These are phyloP conservation scores for Cyclophora punctaria DNA, from an alignment of 2,888 invertebrate genomes.

Conservation along the genomic window DNA sequence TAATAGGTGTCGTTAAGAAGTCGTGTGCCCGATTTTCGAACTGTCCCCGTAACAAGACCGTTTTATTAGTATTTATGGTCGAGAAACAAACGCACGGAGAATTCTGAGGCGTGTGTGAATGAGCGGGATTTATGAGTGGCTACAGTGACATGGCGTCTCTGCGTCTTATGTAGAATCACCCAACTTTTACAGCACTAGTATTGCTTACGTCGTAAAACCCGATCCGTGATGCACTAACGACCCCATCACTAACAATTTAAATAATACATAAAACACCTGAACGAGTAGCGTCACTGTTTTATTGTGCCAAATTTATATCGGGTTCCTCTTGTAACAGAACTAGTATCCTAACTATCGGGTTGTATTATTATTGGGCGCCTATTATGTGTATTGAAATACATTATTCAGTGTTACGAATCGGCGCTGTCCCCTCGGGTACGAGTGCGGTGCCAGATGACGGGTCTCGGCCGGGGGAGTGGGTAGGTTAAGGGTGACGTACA, in stretches of 20 bases:
- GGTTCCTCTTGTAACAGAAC: conserved; percentile 9
- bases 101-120: conserved; percentile 51
- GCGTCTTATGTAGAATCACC: conserved; percentile 52
- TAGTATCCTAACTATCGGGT: conserved; percentile 2
- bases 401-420: conserved; percentile 71
- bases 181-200: conserved; percentile 60
- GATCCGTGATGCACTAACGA: conserved; percentile 61
- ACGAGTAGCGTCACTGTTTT: conserved; percentile 46
- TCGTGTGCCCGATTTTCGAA: conserved; percentile 74
- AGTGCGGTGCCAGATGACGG: conserved; percentile 66
- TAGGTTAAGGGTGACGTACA: conserved; percentile 58
- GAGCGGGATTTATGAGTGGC: conserved; percentile 64
- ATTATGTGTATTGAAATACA: conserved; percentile 48
- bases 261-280: conserved; percentile 59
- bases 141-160: conserved; percentile 45
- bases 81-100: conserved; percentile 57
- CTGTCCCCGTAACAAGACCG: conserved; percentile 68
- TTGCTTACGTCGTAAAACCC: conserved; percentile 63
- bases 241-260: conserved; percentile 63
- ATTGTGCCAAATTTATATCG: conserved; percentile 42
- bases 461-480: conserved; percentile 41
- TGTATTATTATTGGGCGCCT: conserved; percentile 56
- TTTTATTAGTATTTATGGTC: conserved; percentile 73
- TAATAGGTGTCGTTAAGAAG: conserved; percentile 75
- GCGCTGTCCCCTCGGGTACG: conserved; percentile 56